Evolutionary conservation across 2,888 invertebrate species (phyloP), one percentile per base, ranked within the genome.

Genomic region (Nebria brevicollis): DNA sequence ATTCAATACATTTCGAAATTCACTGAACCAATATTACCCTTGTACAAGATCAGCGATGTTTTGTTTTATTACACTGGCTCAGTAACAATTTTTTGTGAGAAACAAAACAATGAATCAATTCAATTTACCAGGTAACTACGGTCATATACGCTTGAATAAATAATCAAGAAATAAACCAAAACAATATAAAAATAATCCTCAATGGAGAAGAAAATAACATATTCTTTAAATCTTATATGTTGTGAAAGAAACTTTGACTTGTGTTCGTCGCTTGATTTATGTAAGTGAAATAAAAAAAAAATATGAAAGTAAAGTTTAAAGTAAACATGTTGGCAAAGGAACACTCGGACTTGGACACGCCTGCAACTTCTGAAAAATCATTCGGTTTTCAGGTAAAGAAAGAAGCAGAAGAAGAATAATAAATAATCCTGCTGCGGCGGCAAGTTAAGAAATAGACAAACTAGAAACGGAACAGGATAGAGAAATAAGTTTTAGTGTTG

Each of bases 401-500:
- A 54, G 34, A 34, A 8, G 11, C 54, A 13, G 8, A 54, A 8
- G 54, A 54, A 8, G 8, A 11, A 11, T 54, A 54, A 54, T 54
- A 54, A 54, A 54, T 54, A 54, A 13, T 54, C 54, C 13, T 54
- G 2, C 54, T 6, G 54, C 54, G 54, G 54, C 7, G 54, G 70
- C 26, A 34, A 34, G 70, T 26, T 70, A 70, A 15, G 70, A 70
- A 70, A 70, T 70, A 70, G 70, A 70, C 70, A 70, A 70, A 70
- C 70, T 70, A 70, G 70, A 70, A 26, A 4, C 70, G 70, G 70
- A 70, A 70, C 70, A 70, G 70, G 70, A 70, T 70, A 70, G 70
- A 70, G 70, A 25, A 70, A 11, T 25, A 25, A 70, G 34, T 34
- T 34, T 13, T 70, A 20, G n/a, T 70, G 70, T 70, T 15, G 70